Conservation (phyloP, 1,140 invertebrate genomes). For the Trachelipus rathkii region DNA sequence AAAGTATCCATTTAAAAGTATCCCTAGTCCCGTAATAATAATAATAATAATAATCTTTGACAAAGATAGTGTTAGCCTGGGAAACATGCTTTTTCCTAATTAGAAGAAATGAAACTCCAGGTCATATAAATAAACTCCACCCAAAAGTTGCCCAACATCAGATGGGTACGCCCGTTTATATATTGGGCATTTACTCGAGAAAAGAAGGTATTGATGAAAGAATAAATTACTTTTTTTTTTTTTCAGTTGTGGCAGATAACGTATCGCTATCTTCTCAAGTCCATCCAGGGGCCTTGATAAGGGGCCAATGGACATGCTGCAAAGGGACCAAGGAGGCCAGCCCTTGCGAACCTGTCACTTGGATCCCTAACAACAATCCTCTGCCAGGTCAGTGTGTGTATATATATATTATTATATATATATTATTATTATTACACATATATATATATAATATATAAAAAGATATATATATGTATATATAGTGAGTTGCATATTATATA, state of each 20-base stretch:
- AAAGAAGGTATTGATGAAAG: too few species aligned
- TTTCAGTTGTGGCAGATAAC: constrained; percentile 29
- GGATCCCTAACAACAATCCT: constrained; percentile 21
- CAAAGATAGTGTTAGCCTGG: too few species aligned
- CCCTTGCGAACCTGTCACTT: constrained; percentile 24
- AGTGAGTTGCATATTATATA: too few species aligned
- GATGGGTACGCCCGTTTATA: too few species aligned
- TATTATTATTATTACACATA: not conserved
- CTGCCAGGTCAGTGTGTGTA: not conserved
- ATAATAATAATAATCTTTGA: too few species aligned
- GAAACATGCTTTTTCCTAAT: too few species aligned
- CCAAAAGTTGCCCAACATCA: too few species aligned
- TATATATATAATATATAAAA: constrained; percentile 6
- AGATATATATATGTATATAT: not conserved
- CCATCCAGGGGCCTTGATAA: constrained; percentile 18
- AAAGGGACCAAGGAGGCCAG: constrained; percentile 18
- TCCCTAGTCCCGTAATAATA: too few species aligned
- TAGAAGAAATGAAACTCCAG: too few species aligned
- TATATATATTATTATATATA: not conserved
- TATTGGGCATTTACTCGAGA: too few species aligned
- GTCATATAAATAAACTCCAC: too few species aligned
- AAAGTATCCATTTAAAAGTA: too few species aligned
- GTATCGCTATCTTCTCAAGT: not conserved
- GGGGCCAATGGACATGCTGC: constrained; percentile 29
- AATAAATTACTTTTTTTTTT: not conserved